These are phyloP conservation scores for Drosophila stalkeri DNA, from an alignment of 2,888 invertebrate species.

Conservation along the genomic window DNA sequence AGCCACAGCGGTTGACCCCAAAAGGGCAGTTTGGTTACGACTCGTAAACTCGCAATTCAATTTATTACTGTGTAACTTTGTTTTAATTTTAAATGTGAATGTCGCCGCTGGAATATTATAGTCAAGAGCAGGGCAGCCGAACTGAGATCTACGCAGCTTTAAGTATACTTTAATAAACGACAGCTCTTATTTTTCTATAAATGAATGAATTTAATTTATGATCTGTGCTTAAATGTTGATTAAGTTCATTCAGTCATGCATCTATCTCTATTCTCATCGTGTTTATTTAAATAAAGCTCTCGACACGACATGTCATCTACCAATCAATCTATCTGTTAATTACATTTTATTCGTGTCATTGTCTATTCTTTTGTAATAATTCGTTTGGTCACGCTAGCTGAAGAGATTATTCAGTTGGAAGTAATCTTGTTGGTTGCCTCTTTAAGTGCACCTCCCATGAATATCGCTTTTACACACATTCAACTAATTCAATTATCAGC, in stretches of 20 bases:
- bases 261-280: too few relatives aligned
- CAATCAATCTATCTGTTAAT: not conserved
- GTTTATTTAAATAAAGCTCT: not conserved
- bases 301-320: constrained; percentile 4
- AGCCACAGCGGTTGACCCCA: constrained; percentile 4
- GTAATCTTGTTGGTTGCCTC: not conserved
- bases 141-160: not conserved
- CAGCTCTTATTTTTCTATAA: not conserved
- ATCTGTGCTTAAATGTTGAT: not conserved
- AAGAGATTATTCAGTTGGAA: constrained; percentile 9
- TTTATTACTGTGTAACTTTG: constrained; percentile 43
- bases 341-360: not conserved
- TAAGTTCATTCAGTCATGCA: not conserved
- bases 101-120: constrained; percentile 26
- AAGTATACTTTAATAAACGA: not conserved
- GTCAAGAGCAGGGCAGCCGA: not conserved
- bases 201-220: not conserved
- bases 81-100: constrained; percentile 49
- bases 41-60: constrained; percentile 55
- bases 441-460: not conserved
- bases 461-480: too few relatives aligned
- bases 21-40: constrained; percentile 31
- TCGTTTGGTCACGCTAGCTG: not conserved
- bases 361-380: not conserved
- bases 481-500: not conserved